These are phyloP conservation scores for Sesamia inferens DNA, from an alignment of 2,888 invertebrate genomes.

Conservation along the genomic window DNA sequence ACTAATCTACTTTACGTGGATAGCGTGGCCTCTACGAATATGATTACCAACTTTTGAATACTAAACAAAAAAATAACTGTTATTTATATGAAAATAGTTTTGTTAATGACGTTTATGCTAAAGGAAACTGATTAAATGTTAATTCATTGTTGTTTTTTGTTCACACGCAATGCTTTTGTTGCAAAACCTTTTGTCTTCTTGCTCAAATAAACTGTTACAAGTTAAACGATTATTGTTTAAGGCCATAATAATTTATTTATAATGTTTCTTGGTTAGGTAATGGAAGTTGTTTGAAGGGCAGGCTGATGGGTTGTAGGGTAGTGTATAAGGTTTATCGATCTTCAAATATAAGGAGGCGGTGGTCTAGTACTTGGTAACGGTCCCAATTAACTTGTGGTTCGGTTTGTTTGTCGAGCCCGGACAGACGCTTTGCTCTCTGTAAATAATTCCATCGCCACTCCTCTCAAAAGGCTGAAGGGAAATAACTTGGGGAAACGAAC, in stretches of 20 bases:
- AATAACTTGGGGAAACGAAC: too few species aligned
- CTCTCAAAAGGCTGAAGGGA: too few species aligned
- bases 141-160: constrained; percentile 63
- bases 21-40: constrained; percentile 31
- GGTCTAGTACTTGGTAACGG: too few species aligned
- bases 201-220: constrained; percentile 34
- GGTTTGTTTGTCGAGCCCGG: too few species aligned
- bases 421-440: too few species aligned
- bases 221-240: constrained; percentile 35
- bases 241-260: constrained; percentile 25
- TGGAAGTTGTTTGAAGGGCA: constrained; percentile 12
- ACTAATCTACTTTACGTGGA: constrained; percentile 38
- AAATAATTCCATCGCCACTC: too few species aligned
- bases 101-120: constrained; percentile 54
- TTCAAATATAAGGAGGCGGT: not conserved
- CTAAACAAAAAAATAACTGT: constrained; percentile 46
- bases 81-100: constrained; percentile 58
- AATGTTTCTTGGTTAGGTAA: constrained; percentile 12
- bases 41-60: constrained; percentile 49
- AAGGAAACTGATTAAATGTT: constrained; percentile 58
- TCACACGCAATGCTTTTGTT: constrained; percentile 55
- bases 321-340: not conserved
- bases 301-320: not conserved
- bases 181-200: constrained; percentile 50
- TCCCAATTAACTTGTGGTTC: too few species aligned